A percentile compares a stretch with the other conserved stretches of the same genome.
Conservation (phyloP, 1,140 invertebrate species). For the Riptortus pedestris region DNA sequence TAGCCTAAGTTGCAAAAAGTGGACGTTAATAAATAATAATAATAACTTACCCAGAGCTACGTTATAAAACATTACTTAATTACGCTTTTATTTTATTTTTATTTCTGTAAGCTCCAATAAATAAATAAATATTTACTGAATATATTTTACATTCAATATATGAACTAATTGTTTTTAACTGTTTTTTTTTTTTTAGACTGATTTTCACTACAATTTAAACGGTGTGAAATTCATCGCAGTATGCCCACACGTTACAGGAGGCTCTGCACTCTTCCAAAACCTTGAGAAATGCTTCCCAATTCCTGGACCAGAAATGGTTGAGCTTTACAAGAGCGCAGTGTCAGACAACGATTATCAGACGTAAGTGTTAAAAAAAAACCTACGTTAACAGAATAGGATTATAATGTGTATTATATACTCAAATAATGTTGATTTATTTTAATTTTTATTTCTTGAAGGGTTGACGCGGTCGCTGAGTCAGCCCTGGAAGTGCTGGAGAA, state of each 20-base stretch:
- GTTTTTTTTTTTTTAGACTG: constrained; percentile 7
- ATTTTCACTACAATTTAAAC: constrained; percentile 19
- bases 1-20: too few species aligned
- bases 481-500: not conserved
- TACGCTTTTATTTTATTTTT: too few species aligned
- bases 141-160: too few species aligned
- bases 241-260: constrained; percentile 21
- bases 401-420: not conserved
- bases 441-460: constrained; percentile 1
- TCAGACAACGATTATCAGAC: not conserved
- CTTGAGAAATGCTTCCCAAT: constrained; percentile 5
- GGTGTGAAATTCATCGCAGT: constrained; percentile 20
- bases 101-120: too few species aligned
- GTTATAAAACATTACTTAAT: too few species aligned
- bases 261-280: constrained; percentile 1
- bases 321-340: not conserved
- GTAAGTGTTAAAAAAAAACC: constrained; percentile 5
- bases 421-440: too few species aligned
- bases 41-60: too few species aligned
- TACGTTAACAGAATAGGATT: not conserved
- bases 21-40: too few species aligned
- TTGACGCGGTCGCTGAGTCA: constrained; percentile 1
- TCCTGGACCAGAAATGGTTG: not conserved
- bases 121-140: too few species aligned
- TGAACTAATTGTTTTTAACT: too few species aligned